Evolutionary conservation across 2,888 invertebrate genomes (phyloP).

Genomic region (Acanthosepion pharaonis): DNA sequence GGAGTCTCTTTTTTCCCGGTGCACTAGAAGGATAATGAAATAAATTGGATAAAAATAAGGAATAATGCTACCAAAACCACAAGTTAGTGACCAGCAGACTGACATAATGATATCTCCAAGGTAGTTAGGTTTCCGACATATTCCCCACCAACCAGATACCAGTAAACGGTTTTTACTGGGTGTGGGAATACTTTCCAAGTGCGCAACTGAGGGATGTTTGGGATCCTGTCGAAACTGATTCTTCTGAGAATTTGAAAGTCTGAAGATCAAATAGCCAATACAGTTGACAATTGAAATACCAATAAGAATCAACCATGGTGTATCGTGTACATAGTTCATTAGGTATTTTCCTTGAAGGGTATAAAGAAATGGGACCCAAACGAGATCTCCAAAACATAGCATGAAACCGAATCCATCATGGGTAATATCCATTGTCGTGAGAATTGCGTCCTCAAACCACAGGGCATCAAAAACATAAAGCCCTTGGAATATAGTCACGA

Average conservation of each 20-base stretch:
- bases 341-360: constrained; percentile 83
- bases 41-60: constrained; percentile 77
- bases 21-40: constrained; percentile 80
- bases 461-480: constrained; percentile 80
- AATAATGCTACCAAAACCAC: constrained; percentile 79
- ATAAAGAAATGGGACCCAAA: constrained; percentile 83
- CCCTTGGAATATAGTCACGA: constrained; percentile 77
- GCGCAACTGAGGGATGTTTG: constrained; percentile 80
- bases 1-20: constrained; percentile 82
- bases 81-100: constrained; percentile 80
- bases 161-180: constrained; percentile 81
- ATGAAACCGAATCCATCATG: constrained; percentile 88
- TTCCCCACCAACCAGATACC: constrained; percentile 86
- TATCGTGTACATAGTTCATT: constrained; percentile 76
- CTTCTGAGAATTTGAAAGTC: constrained; percentile 85
- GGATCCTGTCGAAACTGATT: constrained; percentile 87
- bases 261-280: constrained; percentile 83
- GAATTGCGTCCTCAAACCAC: constrained; percentile 79
- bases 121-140: constrained; percentile 91
- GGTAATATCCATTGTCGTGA: constrained; percentile 82
- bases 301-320: constrained; percentile 66
- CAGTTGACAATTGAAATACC: constrained; percentile 68
- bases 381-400: constrained; percentile 81
- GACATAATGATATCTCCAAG: constrained; percentile 87
- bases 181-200: constrained; percentile 71